Evolutionary conservation across 2,797 vertebrate genomes (phyloP).

Genomic region (Rhynchotus rufescens): DNA sequence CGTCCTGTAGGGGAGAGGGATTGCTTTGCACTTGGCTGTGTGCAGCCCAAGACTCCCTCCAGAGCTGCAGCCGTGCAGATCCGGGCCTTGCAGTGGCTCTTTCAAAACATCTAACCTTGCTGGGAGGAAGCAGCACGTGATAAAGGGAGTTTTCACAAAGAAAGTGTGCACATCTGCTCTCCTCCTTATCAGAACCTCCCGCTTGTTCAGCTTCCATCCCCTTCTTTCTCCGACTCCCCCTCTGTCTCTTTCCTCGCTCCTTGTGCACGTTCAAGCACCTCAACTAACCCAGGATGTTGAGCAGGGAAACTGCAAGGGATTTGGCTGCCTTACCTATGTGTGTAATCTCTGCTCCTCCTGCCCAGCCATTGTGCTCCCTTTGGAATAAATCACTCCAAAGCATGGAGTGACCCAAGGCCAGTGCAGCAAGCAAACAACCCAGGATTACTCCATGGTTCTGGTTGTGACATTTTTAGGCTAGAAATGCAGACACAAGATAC

Average conservation of each 20-base stretch:
- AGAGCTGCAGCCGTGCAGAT: rapidly evolving
- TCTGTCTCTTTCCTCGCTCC: neutral
- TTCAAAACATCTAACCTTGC: neutral
- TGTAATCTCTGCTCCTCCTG: neutral
- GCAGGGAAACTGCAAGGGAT: constrained; percentile 2
- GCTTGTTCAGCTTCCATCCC: neutral
- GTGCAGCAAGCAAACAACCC: neutral
- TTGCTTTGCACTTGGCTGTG: neutral
- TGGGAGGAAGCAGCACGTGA: neutral
- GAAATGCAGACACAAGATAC: neutral
- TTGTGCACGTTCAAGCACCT: neutral
- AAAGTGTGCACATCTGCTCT: neutral
- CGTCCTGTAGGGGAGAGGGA: neutral
- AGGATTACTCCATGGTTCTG: neutral
- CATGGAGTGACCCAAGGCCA: neutral
- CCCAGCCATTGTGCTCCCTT: constrained; percentile 15
- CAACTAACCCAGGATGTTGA: neutral
- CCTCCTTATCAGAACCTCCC: neutral
- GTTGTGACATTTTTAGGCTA: neutral
- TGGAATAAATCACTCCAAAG: neutral
- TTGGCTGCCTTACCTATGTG: constrained; percentile 5
- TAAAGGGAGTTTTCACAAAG: neutral
- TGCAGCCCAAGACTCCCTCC: neutral
- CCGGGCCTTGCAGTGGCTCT: neutral
- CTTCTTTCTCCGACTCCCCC: rapidly evolving